Percentiles rank a stretch among this genome's conserved stretches.
These are phyloP conservation scores for Trissolcus basalis DNA, from an alignment of 1,140 invertebrate species.

Conservation along the genomic window DNA sequence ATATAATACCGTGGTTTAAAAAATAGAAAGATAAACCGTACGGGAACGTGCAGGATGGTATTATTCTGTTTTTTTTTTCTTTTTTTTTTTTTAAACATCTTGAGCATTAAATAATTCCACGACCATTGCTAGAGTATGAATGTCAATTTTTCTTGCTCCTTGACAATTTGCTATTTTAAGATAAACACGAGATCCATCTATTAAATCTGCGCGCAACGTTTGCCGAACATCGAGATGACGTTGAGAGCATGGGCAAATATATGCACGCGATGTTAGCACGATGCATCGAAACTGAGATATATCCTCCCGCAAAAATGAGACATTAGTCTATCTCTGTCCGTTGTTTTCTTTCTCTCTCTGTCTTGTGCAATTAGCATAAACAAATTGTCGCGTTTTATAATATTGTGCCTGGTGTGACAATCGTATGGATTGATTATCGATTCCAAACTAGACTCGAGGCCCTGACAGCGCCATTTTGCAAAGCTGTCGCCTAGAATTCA, in stretches of 20 bases:
- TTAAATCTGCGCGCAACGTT: constrained; percentile 46
- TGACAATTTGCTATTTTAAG: constrained; percentile 40
- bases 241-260: constrained; percentile 39
- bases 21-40: too few relatives aligned
- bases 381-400: too few relatives aligned
- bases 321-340: too few relatives aligned
- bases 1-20: too few relatives aligned
- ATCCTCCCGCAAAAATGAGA: constrained; percentile 39
- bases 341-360: constrained; percentile 29
- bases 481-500: background rate
- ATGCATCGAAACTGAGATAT: constrained; percentile 48
- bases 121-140: constrained; percentile 3
- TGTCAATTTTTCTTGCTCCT: constrained; percentile 3
- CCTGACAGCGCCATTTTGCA: too few relatives aligned
- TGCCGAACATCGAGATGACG: constrained; percentile 40
- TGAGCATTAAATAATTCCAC: constrained; percentile 4
- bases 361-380: constrained; percentile 24
- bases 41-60: too few relatives aligned
- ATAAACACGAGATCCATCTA: constrained; percentile 35
- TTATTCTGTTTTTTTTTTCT: too few relatives aligned
- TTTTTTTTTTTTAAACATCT: background rate
- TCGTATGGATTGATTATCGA: too few relatives aligned
- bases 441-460: too few relatives aligned
- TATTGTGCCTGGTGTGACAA: too few relatives aligned
- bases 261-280: constrained; percentile 51